These are phyloP conservation scores for Stenoptilia bipunctidactyla DNA, from an alignment of 2,888 invertebrate species.

Conservation along the genomic window DNA sequence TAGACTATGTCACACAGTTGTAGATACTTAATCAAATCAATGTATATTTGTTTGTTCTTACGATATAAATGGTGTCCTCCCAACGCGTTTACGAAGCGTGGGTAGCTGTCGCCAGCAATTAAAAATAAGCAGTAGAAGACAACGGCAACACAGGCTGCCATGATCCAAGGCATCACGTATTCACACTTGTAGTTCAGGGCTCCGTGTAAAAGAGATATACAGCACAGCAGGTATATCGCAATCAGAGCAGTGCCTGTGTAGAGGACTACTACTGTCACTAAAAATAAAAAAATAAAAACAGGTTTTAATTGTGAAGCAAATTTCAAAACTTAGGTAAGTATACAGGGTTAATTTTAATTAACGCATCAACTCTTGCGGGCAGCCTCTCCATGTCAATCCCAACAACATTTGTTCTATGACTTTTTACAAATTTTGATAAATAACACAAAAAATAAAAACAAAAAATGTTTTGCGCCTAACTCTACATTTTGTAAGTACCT, in stretches of 20 bases:
- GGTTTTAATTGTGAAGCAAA: no score
- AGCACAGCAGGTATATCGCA: constrained; percentile 57
- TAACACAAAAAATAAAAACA: no score
- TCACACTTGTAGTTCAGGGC: constrained; percentile 57
- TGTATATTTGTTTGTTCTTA: constrained; percentile 33
- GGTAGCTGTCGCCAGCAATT: constrained; percentile 46
- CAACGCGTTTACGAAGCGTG: constrained; percentile 47
- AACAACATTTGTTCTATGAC: no score
- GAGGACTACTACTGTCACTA: constrained; percentile 59
- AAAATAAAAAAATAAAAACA: constrained; percentile 13
- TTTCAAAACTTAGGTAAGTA: no score
- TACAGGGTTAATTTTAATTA: no score
- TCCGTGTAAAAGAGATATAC: constrained; percentile 57
- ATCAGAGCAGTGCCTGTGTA: constrained; percentile 58
- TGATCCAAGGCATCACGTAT: constrained; percentile 58
- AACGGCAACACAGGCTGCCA: constrained; percentile 48
- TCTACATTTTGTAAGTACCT: no score
- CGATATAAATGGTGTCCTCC: constrained; percentile 58
- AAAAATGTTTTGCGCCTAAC: no score
- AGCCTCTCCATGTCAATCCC: no score
- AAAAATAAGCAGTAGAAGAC: constrained; percentile 40
- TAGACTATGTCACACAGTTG: no score
- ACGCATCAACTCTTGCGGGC: no score
- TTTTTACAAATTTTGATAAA: no score
- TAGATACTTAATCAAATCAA: no score